Conservation (phyloP, 2,113 vertebrate genomes). For the Siniperca chuatsi region DNA sequence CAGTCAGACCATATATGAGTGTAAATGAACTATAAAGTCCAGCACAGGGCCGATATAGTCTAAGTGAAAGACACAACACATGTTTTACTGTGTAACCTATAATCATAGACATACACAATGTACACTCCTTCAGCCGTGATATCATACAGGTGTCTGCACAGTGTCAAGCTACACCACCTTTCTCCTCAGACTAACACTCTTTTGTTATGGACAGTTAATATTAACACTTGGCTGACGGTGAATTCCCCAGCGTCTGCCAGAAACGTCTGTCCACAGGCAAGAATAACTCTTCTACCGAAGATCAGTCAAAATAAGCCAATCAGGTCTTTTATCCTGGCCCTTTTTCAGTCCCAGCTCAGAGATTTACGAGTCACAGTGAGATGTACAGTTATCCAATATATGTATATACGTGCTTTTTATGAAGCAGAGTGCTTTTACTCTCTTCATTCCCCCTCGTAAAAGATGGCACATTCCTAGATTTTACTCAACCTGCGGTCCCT, state of each 20-base stretch:
- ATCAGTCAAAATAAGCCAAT: slow-evolving; percentile 78
- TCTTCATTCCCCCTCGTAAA: slow-evolving; percentile 70
- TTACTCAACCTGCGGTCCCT: slow-evolving; percentile 63
- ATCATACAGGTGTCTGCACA: slow-evolving; percentile 64
- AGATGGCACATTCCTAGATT: slow-evolving; percentile 72
- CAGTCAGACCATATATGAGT: slow-evolving; percentile 23
- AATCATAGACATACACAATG: slow-evolving; percentile 27
- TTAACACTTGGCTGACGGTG: slow-evolving; percentile 60
- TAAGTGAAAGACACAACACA: slow-evolving; percentile 61
- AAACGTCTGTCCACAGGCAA: slow-evolving; percentile 61
- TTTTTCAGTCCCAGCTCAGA: slow-evolving; percentile 55
- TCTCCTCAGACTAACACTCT: slow-evolving; percentile 54
- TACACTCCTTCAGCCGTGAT: slow-evolving; percentile 36
- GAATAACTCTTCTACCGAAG: slow-evolving; percentile 58
- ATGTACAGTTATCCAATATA: slow-evolving; percentile 74
- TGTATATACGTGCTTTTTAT: slow-evolving; percentile 74
- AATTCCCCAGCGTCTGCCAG: slow-evolving; percentile 61
- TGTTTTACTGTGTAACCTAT: slow-evolving; percentile 37
- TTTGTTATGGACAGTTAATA: slow-evolving; percentile 71
- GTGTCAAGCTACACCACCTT: slow-evolving; percentile 55
- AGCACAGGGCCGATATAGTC: slow-evolving; percentile 34
- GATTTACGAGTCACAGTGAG: slow-evolving; percentile 72
- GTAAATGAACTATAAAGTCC: slow-evolving; percentile 33
- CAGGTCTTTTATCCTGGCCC: slow-evolving; percentile 62
- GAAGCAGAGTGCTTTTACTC: slow-evolving; percentile 69